These are phyloP conservation scores for Lagopus leucura DNA, from an alignment of 2,113 vertebrate genomes.

Conservation along the genomic window DNA sequence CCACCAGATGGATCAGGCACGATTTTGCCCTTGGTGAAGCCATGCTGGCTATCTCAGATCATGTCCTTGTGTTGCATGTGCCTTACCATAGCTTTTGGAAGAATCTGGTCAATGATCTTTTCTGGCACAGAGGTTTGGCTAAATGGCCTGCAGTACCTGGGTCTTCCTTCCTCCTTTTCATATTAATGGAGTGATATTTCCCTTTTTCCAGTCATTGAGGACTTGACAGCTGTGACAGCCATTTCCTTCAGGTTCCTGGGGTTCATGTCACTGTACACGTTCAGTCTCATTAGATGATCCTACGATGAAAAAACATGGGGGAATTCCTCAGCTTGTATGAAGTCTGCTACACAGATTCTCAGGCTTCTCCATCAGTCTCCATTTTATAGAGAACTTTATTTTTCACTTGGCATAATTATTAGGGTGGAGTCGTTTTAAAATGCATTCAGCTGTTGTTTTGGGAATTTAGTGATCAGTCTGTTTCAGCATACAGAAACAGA, in stretches of 20 bases:
- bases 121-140: background rate
- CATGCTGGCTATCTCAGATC: background rate
- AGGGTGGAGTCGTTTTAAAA: conserved; percentile 20
- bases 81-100: background rate
- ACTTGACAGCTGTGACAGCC: background rate
- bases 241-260: background rate
- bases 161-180: background rate
- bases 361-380: no score
- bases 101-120: background rate
- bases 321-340: background rate
- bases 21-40: background rate
- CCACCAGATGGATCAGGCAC: background rate
- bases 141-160: background rate
- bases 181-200: background rate
- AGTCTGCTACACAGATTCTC: background rate
- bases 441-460: conserved; percentile 30
- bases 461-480: conserved; percentile 1
- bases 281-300: background rate
- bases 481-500: conserved; percentile 38
- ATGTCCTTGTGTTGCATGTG: background rate
- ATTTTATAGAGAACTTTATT: conserved; percentile 18
- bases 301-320: background rate
- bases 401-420: conserved; percentile 43
- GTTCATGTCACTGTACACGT: background rate
- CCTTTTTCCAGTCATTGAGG: background rate